Conservation (phyloP, 2,888 invertebrate genomes). For the Smittia aterrima region DNA sequence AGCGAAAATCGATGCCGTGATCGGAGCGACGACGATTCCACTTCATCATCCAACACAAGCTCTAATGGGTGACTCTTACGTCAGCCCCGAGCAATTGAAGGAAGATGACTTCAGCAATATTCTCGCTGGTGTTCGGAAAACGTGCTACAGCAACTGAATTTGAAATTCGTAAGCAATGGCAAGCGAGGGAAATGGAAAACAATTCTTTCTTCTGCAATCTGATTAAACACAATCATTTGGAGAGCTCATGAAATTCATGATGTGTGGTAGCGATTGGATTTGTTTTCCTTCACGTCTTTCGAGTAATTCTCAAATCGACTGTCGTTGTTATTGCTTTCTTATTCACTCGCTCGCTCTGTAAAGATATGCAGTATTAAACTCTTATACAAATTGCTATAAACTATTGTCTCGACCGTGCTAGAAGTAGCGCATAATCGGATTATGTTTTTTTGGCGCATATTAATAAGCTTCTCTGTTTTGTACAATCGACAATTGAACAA, state of each 20-base stretch:
- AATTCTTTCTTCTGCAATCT: not conserved
- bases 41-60: slow-evolving; percentile 46
- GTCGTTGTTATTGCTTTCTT: slow-evolving; percentile 36
- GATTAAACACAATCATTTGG: slow-evolving; percentile 12
- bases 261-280: slow-evolving; percentile 35
- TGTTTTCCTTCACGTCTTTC: not conserved
- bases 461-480: slow-evolving; percentile 18
- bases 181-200: not conserved
- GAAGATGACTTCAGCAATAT: slow-evolving; percentile 89
- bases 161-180: not conserved
- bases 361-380: slow-evolving; percentile 25
- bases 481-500: slow-evolving; percentile 19
- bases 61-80: slow-evolving; percentile 49
- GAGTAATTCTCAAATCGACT: slow-evolving; percentile 29
- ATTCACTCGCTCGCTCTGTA: slow-evolving; percentile 6
- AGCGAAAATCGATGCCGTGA: slow-evolving; percentile 45
- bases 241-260: slow-evolving; percentile 36
- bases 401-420: slow-evolving; percentile 28
- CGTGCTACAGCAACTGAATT: slow-evolving; percentile 74
- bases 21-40: slow-evolving; percentile 48
- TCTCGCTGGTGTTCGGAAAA: slow-evolving; percentile 82
- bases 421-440: slow-evolving; percentile 7
- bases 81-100: slow-evolving; percentile 59
- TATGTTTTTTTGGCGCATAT: slow-evolving; percentile 19
- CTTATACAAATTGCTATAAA: slow-evolving; percentile 30